Conservation (phyloP, 2,797 vertebrate genomes). For the Masticophis lateralis region DNA sequence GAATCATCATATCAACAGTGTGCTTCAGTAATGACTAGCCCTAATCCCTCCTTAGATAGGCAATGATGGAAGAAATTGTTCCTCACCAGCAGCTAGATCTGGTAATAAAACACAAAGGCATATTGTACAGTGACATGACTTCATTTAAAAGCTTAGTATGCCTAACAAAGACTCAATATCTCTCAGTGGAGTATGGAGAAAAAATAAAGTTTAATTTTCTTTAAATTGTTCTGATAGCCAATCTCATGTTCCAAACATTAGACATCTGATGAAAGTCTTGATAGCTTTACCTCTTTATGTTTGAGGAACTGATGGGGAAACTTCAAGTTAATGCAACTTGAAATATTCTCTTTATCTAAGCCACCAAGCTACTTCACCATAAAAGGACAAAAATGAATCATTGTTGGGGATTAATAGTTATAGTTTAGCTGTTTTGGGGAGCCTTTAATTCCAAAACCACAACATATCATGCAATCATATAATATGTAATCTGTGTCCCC, state of each 20-base stretch:
- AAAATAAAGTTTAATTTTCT: conserved; percentile 52
- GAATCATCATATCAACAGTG: not conserved
- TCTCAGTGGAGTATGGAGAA: conserved; percentile 39
- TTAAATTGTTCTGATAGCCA: conserved; percentile 57
- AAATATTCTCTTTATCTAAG: not conserved
- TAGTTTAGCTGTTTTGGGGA: not conserved
- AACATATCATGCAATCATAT: not conserved
- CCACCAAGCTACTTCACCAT: conserved; percentile 19
- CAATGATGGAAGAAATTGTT: conserved; percentile 29
- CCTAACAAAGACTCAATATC: conserved; percentile 40
- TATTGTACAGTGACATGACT: conserved; percentile 36
- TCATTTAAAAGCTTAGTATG: conserved; percentile 52
- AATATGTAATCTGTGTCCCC: not conserved
- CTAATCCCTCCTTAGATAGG: not conserved
- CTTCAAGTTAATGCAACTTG: conserved; percentile 9
- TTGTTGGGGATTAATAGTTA: not conserved
- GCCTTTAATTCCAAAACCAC: not conserved
- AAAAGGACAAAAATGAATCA: conserved; percentile 1
- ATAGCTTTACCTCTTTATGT: conserved; percentile 17
- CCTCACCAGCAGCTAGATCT: conserved; percentile 33
- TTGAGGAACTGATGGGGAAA: conserved; percentile 27
- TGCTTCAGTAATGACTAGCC: not conserved
- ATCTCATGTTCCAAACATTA: not conserved
- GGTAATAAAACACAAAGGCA: conserved; percentile 21
- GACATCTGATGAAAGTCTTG: conserved; percentile 34